Evolutionary conservation across 2,888 invertebrate species (phyloP).

Genomic region (Horisme vitalbata): DNA sequence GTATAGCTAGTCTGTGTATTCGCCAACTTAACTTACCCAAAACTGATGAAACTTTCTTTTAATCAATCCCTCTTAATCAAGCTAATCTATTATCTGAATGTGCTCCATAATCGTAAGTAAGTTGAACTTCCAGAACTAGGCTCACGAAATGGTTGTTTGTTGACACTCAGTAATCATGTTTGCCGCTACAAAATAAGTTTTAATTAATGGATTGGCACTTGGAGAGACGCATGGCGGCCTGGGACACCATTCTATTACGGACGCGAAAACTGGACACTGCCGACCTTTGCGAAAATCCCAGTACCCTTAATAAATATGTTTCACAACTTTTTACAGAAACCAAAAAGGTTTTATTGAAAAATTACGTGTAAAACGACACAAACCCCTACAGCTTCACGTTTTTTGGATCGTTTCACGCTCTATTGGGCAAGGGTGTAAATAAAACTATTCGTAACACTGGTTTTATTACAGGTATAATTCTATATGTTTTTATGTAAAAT

Average conservation of each 20-base stretch:
- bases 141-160: conserved; percentile 56
- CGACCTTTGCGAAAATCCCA: conserved; percentile 30
- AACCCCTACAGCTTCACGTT: conserved; percentile 26
- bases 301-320: conserved; percentile 35
- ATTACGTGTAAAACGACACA: conserved; percentile 18
- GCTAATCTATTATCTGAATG: conserved; percentile 59
- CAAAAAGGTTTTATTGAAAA: conserved; percentile 20
- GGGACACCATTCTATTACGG: conserved; percentile 60
- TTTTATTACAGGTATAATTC: conserved; percentile 41
- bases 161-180: conserved; percentile 59
- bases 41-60: conserved; percentile 27
- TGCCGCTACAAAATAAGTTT: conserved; percentile 77
- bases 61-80: conserved; percentile 53
- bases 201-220: conserved; percentile 82
- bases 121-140: conserved; percentile 54
- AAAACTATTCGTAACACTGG: conserved; percentile 36
- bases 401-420: conserved; percentile 33
- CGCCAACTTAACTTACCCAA: conserved; percentile 10
- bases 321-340: conserved; percentile 30
- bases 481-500: conserved; percentile 50
- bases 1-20: no score
- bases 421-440: conserved; percentile 33
- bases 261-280: conserved; percentile 52
- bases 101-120: conserved; percentile 62
- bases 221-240: conserved; percentile 67